Evolutionary conservation across 2,888 invertebrate species (phyloP).

Genomic region (Polydrusus tereticollis): DNA sequence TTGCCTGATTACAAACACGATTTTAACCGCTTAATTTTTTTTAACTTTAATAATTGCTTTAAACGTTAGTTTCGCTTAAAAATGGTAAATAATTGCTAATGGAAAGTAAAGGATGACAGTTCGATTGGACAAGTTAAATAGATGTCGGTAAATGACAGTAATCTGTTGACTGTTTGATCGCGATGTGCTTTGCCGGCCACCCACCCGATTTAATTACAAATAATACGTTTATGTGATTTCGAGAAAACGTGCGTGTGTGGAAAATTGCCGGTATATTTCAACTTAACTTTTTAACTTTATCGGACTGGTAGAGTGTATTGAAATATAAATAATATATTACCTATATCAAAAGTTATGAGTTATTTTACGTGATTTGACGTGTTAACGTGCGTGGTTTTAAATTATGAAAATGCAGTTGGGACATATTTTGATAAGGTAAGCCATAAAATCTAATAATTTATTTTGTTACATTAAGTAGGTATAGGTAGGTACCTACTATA

Average conservation of each 20-base stretch:
- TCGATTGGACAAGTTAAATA: conserved; percentile 31
- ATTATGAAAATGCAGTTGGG: conserved; percentile 36
- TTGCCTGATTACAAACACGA: conserved; percentile 32
- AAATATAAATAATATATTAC: neutral
- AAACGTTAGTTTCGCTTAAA: conserved; percentile 19
- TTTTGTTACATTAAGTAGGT: too few relatives aligned
- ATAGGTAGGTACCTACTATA: too few relatives aligned
- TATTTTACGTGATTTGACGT: conserved; percentile 19
- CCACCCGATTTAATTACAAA: conserved; percentile 33
- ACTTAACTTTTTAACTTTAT: neutral
- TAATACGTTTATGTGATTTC: neutral
- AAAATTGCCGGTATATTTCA: conserved; percentile 29
- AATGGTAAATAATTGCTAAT: conserved; percentile 23
- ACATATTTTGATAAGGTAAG: conserved; percentile 37
- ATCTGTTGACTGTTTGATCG: conserved; percentile 25
- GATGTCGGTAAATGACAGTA: conserved; percentile 30
- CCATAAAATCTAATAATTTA: neutral
- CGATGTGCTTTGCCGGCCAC: conserved; percentile 33
- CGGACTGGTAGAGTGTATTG: conserved; percentile 9
- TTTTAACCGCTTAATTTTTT: conserved; percentile 22
- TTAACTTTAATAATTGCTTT: conserved; percentile 22
- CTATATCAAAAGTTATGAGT: conserved; percentile 14
- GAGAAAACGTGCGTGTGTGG: conserved; percentile 19
- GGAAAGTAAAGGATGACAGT: conserved; percentile 22
- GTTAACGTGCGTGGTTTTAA: conserved; percentile 7